These are phyloP conservation scores for Taurulus bubalis DNA, from an alignment of 2,113 vertebrate genomes.

Conservation along the genomic window DNA sequence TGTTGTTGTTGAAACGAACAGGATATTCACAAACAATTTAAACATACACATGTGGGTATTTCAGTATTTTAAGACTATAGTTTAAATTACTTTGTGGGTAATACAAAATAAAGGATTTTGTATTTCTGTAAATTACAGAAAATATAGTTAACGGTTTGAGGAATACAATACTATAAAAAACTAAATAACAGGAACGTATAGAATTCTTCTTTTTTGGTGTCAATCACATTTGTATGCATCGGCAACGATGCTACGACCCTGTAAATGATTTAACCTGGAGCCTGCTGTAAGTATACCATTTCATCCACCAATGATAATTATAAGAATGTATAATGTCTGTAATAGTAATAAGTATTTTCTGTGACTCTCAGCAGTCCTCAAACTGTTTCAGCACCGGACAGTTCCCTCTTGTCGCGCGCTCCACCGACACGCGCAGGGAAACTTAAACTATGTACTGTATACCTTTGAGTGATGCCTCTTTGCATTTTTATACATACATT, in stretches of 20 bases:
- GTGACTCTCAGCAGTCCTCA: neutral
- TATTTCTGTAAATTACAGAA: neutral
- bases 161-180: neutral
- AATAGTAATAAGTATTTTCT: neutral
- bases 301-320: neutral
- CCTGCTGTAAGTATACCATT: neutral
- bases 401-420: slow-evolving; percentile 34
- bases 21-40: neutral
- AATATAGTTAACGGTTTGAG: neutral
- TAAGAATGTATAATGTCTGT: neutral
- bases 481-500: neutral
- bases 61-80: neutral
- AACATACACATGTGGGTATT: neutral
- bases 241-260: neutral
- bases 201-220: neutral
- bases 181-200: neutral
- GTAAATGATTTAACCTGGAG: neutral
- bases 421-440: neutral
- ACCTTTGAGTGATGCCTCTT: neutral
- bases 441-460: neutral
- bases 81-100: neutral
- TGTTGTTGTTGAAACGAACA: neutral
- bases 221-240: neutral
- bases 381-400: slow-evolving; percentile 76
- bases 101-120: neutral